Base-by-base conservation (phyloP, 2,888 invertebrate genomes). In the Eremobia ochroleuca region DNA sequence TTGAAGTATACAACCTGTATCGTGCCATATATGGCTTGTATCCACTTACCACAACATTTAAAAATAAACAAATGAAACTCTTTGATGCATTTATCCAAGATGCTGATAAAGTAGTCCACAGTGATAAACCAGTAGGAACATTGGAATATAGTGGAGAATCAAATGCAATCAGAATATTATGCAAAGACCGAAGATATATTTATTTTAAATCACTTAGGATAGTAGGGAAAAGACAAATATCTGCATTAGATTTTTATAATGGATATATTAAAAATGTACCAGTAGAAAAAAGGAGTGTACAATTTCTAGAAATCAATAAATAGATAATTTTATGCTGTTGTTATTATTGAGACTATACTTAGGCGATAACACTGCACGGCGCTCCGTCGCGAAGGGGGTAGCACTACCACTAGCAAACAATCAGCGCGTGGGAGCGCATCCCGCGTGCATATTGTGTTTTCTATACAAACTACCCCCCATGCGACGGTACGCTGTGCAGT, bases 171-270 rank as follows among this genome's bases (percentile, higher is more conserved):
- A 96, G 97, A 91, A 97, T 98, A 52, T 95, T 97, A 75, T 99
- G 99, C 95, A 97, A 97, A 85, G 97, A 98, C 90, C 96, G 96
- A 72, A 97, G 95, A 85, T 98, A 97, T 95, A 94, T 99, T 79
- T 97, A 97, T 92, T 97, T 98, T 77, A 96, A 95, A 85, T 97
- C 97, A 87, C 86, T 99, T 76, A 97, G 97, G 90, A 93, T 99
- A 78, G 96, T 97, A 86, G 98, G 98, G 18, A 98, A 97, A 92
- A 98, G 97, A 92, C 96, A 97, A 88, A 98, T 99, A 97, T 97
- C 97, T 70, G 98, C 99, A 5, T 90, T 94, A 88, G 98, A 99
- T 92, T 99, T 99, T 96, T 98, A 98, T 94, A 99, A 99, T 97
- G 99, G 99, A 15, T 99, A 98, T 94, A 95, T 99, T 49, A 97